Evolutionary conservation across 2,113 vertebrate species (phyloP).

Genomic region (Varanus komodoensis): DNA sequence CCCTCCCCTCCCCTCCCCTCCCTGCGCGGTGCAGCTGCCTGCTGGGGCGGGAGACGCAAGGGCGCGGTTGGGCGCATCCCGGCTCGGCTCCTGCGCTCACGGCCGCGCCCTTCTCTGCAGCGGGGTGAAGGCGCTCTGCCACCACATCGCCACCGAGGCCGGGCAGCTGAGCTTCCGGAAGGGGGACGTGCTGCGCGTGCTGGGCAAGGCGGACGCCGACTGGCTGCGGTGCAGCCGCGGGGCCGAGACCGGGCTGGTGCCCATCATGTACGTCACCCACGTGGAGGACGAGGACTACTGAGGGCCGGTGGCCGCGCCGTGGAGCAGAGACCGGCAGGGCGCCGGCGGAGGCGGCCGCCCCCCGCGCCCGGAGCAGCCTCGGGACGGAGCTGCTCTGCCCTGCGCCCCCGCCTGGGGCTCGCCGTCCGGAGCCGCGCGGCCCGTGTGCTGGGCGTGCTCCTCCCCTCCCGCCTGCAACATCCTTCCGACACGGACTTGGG

Average conservation of each 20-base stretch:
- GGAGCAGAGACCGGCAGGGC: too few species aligned
- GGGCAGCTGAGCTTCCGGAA: conserved; percentile 95
- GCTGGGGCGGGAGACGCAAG: too few species aligned
- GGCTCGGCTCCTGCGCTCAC: too few species aligned
- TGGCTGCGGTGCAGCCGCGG: conserved; percentile 89
- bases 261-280: conserved; percentile 90
- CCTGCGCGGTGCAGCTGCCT: too few species aligned
- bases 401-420: conserved; percentile 39
- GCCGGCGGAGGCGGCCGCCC: too few species aligned
- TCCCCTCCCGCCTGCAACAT: not conserved
- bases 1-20: too few species aligned
- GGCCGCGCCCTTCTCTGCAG: conserved; percentile 71
- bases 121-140: conserved; percentile 89
- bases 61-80: too few species aligned
- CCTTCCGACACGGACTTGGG: not conserved
- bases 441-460: not conserved
- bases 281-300: conserved; percentile 68
- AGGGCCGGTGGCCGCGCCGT: not conserved
- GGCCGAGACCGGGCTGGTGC: conserved; percentile 84
- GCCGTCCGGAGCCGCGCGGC: conserved; percentile 50
- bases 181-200: conserved; percentile 86
- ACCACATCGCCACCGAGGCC: conserved; percentile 89
- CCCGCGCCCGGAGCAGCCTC: conserved; percentile 33
- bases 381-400: not conserved
- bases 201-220: conserved; percentile 85